phyloP scores from a whole-genome alignment of 2,113 vertebrate genomes.

The Elephas maximus region DNA sequence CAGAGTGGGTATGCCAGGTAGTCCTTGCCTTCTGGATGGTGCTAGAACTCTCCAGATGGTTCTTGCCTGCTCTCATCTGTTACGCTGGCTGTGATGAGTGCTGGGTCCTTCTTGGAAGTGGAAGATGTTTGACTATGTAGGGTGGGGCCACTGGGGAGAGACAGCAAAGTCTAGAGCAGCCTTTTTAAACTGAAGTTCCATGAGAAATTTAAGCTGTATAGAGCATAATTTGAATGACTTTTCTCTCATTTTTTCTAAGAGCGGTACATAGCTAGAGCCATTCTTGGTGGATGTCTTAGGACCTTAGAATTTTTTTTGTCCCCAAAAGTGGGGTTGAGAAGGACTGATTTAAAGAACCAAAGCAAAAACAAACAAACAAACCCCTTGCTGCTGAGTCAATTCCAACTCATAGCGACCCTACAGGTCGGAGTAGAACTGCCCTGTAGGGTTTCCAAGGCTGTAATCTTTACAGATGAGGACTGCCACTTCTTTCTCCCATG shows the following conservation, averaged over 20 bases:
- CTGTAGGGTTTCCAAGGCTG: background rate
- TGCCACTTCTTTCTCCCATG: background rate
- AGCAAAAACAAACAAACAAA: background rate
- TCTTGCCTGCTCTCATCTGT: background rate
- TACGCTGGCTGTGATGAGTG: background rate
- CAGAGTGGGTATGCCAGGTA: background rate
- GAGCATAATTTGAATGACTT: background rate
- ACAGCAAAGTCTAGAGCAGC: background rate
- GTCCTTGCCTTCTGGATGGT: background rate
- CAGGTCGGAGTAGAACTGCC: background rate
- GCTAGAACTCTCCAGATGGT: background rate
- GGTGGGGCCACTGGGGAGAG: background rate
- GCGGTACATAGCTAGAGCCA: background rate
- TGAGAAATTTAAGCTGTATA: background rate
- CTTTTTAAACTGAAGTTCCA: background rate
- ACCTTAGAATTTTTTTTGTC: background rate
- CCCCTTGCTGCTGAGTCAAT: background rate
- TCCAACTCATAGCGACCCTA: background rate
- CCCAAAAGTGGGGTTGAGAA: background rate
- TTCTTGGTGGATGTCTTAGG: background rate
- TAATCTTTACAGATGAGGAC: background rate
- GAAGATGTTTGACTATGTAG: background rate
- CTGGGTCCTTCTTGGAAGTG: background rate
- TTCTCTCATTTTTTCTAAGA: background rate
- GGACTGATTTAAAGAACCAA: background rate